Evolutionary conservation across 2,797 vertebrate species (phyloP).

Genomic region (Pelobates cultripes): DNA sequence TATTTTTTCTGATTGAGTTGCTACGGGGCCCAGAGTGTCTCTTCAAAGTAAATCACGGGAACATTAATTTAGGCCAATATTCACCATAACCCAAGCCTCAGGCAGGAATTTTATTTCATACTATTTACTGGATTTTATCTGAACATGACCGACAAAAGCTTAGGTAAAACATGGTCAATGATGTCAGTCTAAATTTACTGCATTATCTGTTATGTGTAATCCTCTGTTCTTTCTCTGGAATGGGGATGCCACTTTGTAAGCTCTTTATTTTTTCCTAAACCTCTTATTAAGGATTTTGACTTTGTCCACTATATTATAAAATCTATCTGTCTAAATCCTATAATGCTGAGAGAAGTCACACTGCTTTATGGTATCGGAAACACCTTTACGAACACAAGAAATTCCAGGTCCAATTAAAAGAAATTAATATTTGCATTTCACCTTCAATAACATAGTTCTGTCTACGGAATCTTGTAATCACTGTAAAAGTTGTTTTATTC

Average conservation of each 20-base stretch:
- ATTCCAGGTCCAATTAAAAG: background rate
- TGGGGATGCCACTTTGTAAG: constrained; percentile 34
- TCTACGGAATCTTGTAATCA: background rate
- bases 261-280: constrained; percentile 44
- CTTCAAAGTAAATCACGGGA: too few relatives aligned
- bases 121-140: too few relatives aligned
- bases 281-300: constrained; percentile 43
- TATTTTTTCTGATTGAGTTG: too few relatives aligned
- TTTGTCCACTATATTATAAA: constrained; percentile 43
- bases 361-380: background rate
- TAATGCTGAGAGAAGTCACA: constrained; percentile 18
- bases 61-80: background rate
- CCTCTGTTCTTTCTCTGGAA: constrained; percentile 12
- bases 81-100: background rate
- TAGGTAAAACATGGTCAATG: background rate
- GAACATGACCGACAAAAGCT: background rate
- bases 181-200: constrained; percentile 22
- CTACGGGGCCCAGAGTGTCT: too few relatives aligned
- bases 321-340: constrained; percentile 25
- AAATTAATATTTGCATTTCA: background rate
- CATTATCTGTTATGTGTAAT: constrained; percentile 33
- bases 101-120: background rate
- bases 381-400: background rate
- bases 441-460: background rate
- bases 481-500: background rate